A percentile compares a stretch with the other conserved stretches of the same genome.
Evolutionary conservation across 2,797 vertebrate species (phyloP).

Genomic region (Sus cebifrons): DNA sequence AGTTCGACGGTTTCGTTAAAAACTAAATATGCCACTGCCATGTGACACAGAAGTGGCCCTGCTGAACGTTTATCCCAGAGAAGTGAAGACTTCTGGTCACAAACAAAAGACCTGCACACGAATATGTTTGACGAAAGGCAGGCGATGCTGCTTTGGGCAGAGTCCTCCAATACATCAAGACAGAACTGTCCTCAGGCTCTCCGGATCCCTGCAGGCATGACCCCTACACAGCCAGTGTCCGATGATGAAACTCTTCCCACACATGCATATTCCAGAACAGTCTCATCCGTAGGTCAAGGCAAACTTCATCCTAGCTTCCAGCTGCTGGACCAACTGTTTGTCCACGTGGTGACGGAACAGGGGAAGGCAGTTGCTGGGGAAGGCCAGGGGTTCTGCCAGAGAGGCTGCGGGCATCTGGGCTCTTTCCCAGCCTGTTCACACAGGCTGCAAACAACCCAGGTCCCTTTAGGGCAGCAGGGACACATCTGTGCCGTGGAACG

Average conservation of each 20-base stretch:
- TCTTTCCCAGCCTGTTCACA: too few species aligned
- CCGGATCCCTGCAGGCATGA: conserved; percentile 29
- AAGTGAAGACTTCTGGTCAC: not conserved
- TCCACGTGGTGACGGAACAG: too few species aligned
- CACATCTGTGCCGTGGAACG: rapidly evolving
- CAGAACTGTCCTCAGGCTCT: conserved; percentile 64
- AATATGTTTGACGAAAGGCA: conserved; percentile 13
- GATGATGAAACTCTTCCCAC: conserved; percentile 38
- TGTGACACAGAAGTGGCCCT: too few species aligned
- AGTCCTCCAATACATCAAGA: not conserved
- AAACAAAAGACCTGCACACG: not conserved
- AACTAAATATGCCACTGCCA: not conserved
- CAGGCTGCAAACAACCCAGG: not conserved
- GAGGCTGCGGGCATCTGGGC: too few species aligned
- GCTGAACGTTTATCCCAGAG: not conserved
- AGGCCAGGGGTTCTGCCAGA: too few species aligned
- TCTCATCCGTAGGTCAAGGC: conserved; percentile 59
- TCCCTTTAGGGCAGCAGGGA: not conserved
- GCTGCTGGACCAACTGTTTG: too few species aligned
- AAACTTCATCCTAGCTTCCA: not conserved
- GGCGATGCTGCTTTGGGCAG: conserved; percentile 43
- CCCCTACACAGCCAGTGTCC: not conserved
- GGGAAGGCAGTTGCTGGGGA: too few species aligned
- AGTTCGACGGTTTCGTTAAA: not conserved
- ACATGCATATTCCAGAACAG: conserved; percentile 16